Evolutionary conservation across 2,888 invertebrate species (phyloP).

Genomic region (Agapetus fuscipes): DNA sequence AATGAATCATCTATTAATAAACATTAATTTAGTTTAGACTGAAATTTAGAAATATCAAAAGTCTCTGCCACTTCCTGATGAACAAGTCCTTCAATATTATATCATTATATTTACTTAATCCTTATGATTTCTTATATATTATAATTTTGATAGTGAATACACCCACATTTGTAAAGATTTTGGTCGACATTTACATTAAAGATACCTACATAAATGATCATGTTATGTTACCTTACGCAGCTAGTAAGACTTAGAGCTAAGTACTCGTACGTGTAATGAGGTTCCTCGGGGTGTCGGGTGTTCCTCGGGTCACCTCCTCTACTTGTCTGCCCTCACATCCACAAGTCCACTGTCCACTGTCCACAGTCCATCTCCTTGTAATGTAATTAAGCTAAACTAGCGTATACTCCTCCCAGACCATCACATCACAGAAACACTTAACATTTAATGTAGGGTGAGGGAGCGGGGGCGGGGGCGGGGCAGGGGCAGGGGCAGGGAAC

Average conservation of each 20-base stretch:
- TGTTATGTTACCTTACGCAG: conserved; percentile 13
- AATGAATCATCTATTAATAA: conserved; percentile 17
- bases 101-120: conserved; percentile 16
- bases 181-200: conserved; percentile 21
- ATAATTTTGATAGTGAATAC: conserved; percentile 21
- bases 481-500: too few species aligned
- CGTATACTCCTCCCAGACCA: conserved; percentile 20
- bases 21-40: conserved; percentile 15
- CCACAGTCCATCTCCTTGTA: conserved; percentile 6
- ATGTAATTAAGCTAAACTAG: conserved; percentile 19
- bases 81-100: conserved; percentile 15
- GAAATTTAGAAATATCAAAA: conserved; percentile 20
- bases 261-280: conserved; percentile 19
- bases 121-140: conserved; percentile 15
- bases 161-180: conserved; percentile 20
- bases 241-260: conserved; percentile 17
- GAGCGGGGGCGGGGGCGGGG: too few species aligned
- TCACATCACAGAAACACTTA: conserved; percentile 22
- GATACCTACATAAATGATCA: conserved; percentile 13
- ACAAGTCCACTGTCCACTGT: conserved; percentile 7
- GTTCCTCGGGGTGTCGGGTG: conserved; percentile 17
- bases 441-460: conserved; percentile 16
- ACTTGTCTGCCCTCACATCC: conserved; percentile 2
- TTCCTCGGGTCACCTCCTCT: conserved; percentile 8
- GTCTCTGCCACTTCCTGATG: conserved; percentile 13